Conservation (phyloP, 2,113 vertebrate species). For the Acanthochromis polyacanthus region DNA sequence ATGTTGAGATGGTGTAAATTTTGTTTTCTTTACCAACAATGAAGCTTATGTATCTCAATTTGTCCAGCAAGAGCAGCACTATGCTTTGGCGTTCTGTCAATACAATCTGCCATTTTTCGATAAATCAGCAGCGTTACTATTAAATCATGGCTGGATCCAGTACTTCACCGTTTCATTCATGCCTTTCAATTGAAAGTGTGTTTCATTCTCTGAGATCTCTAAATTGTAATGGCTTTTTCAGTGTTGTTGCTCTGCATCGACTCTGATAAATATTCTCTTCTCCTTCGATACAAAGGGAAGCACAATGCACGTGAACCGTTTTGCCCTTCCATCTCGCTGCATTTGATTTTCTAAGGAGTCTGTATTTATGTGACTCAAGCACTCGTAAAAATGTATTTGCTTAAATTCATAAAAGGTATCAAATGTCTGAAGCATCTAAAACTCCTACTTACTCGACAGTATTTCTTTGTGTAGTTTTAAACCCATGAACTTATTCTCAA, state of each 20-base stretch:
- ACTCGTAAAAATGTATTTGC: background rate
- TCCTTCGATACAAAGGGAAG: background rate
- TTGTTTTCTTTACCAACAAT: too few relatives aligned
- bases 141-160: background rate
- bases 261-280: background rate
- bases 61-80: too few relatives aligned
- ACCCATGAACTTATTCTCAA: background rate
- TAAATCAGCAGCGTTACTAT: background rate
- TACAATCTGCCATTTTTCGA: background rate
- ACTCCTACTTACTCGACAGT: background rate
- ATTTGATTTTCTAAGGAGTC: background rate
- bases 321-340: background rate
- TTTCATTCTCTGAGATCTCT: background rate
- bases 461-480: background rate
- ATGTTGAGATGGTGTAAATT: too few relatives aligned
- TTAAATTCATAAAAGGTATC: background rate
- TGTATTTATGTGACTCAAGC: background rate
- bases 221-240: too few relatives aligned
- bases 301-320: background rate
- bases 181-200: background rate
- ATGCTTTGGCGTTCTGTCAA: background rate
- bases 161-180: background rate
- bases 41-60: too few relatives aligned
- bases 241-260: background rate
- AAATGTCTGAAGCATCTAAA: background rate